phyloP scores from a whole-genome alignment of 2,113 vertebrate species.

The human region DNA sequence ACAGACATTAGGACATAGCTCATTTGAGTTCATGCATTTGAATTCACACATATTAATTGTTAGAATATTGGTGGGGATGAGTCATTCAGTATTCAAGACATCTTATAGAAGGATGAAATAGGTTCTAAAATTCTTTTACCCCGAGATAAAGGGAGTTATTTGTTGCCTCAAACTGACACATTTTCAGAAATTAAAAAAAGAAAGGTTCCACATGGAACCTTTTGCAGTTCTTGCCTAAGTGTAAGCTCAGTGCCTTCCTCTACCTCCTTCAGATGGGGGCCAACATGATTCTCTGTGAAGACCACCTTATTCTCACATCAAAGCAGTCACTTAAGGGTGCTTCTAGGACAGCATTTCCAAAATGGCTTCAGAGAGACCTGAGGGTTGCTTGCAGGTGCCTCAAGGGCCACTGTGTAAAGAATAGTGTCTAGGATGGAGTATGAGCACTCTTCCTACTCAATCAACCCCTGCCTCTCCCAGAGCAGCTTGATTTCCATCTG shows the following conservation, averaged over 20 bases:
- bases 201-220: background rate
- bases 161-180: background rate
- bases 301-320: background rate
- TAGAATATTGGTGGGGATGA: background rate
- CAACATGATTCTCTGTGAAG: background rate
- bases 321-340: background rate
- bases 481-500: background rate
- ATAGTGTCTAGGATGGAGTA: background rate
- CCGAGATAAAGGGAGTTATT: background rate
- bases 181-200: background rate
- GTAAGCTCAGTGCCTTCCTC: background rate
- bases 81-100: background rate
- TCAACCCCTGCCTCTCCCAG: no score
- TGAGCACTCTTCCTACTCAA: rapidly evolving
- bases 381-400: background rate
- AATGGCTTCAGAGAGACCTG: background rate
- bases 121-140: background rate
- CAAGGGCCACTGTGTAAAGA: background rate
- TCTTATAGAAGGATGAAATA: background rate
- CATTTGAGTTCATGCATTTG: background rate
- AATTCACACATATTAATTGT: background rate
- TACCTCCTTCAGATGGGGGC: background rate
- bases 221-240: background rate
- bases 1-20: background rate
- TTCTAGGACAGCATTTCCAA: background rate